These are phyloP conservation scores for Drosophila nr. medialis DNA, from an alignment of 2,888 invertebrate species.

Conservation along the genomic window DNA sequence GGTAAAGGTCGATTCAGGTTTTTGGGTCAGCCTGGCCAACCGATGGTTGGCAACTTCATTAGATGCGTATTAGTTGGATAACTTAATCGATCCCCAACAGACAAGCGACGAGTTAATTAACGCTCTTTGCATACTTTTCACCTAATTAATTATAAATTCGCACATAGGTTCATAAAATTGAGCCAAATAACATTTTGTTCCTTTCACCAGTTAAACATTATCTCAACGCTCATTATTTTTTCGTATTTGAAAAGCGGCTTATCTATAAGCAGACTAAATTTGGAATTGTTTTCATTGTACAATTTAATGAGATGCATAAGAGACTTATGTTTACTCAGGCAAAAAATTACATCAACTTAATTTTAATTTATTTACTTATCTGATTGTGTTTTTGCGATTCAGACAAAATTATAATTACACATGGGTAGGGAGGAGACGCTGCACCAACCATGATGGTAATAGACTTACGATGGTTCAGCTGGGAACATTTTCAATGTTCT, in stretches of 20 bases:
- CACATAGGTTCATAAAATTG: not conserved
- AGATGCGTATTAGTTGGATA: conserved; percentile 59
- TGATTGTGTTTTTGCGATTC: not conserved
- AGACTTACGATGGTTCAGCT: not conserved
- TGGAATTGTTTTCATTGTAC: not conserved
- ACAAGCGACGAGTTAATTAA: conserved; percentile 43
- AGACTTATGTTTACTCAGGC: not conserved
- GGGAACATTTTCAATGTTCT: too few relatives aligned
- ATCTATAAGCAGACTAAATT: not conserved
- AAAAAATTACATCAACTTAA: not conserved
- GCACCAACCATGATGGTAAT: too few relatives aligned
- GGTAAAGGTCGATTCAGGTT: conserved; percentile 12
- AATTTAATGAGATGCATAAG: not conserved
- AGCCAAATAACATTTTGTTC: not conserved
- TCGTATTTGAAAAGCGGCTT: not conserved
- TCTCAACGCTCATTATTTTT: not conserved
- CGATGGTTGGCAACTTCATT: conserved; percentile 58
- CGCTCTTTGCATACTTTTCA: conserved; percentile 12
- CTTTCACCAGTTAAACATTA: not conserved
- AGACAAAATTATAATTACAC: not conserved
- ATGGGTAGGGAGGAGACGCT: not conserved
- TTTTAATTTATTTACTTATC: not conserved
- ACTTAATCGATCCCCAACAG: conserved; percentile 56
- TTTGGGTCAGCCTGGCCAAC: not conserved
- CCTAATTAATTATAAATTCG: conserved; percentile 21